Evolutionary conservation across 2,888 invertebrate species (phyloP).

Genomic region (Dryocosmus kuriphilus): DNA sequence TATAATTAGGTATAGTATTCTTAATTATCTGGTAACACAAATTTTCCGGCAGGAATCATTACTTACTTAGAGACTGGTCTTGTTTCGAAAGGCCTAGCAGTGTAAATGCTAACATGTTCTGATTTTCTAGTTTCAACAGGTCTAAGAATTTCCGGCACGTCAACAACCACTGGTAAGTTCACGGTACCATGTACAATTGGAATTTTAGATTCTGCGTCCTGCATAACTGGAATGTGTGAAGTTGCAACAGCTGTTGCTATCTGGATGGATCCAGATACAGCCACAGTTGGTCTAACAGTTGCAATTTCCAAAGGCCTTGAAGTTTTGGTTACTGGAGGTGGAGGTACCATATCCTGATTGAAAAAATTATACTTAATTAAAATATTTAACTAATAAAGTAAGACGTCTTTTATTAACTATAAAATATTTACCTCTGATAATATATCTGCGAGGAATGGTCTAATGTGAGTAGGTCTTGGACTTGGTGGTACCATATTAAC

Average conservation of each 20-base stretch:
- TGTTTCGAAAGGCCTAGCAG: constrained; percentile 73
- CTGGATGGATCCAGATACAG: constrained; percentile 74
- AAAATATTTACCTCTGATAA: constrained; percentile 68
- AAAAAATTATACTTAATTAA: constrained; percentile 28
- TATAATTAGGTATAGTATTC: constrained; percentile 18
- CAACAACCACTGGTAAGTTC: constrained; percentile 73
- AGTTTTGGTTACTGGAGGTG: constrained; percentile 65
- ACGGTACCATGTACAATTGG: constrained; percentile 76
- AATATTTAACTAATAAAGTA: neutral
- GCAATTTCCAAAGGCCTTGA: constrained; percentile 67
- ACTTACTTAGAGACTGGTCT: constrained; percentile 67
- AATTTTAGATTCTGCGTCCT: constrained; percentile 74
- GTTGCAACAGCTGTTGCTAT: constrained; percentile 73
- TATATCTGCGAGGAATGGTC: constrained; percentile 73
- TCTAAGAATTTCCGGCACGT: constrained; percentile 70
- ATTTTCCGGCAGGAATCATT: neutral
- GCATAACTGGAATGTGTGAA: constrained; percentile 73
- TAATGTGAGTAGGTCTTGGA: constrained; percentile 65
- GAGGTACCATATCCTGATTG: constrained; percentile 73
- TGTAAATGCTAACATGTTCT: constrained; percentile 72
- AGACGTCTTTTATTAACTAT: neutral
- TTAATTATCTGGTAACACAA: neutral
- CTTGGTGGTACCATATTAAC: constrained; percentile 69
- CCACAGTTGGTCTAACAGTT: constrained; percentile 69
- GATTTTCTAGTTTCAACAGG: constrained; percentile 65